Evolutionary conservation across 2,113 vertebrate species (phyloP).

Genomic region (Rhegmatorhina hoffmannsi): DNA sequence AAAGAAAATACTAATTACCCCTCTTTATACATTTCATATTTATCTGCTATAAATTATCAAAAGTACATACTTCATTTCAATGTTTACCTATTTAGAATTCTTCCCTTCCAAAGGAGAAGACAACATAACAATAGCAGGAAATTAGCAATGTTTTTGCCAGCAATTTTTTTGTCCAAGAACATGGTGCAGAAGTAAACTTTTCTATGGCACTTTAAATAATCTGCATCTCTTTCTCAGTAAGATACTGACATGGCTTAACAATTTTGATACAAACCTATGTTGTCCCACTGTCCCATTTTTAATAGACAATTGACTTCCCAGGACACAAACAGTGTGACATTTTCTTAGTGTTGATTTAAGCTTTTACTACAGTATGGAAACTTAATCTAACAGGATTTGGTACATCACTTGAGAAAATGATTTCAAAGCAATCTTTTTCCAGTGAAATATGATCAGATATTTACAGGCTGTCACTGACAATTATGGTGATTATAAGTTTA

Average conservation of each 20-base stretch:
- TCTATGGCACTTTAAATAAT: neutral
- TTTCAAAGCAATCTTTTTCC: neutral
- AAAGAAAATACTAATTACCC: neutral
- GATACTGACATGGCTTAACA: neutral
- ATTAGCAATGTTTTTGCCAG: neutral
- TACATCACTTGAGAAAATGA: neutral
- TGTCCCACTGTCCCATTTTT: neutral
- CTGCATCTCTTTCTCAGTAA: neutral
- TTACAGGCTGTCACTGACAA: neutral
- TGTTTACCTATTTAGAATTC: neutral
- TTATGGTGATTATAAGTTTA: neutral
- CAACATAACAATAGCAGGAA: neutral
- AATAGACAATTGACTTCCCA: neutral
- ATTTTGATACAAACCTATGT: neutral
- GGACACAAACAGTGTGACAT: neutral
- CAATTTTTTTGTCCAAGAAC: neutral
- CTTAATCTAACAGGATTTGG: neutral
- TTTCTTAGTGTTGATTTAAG: neutral
- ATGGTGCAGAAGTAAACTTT: neutral
- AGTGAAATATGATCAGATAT: neutral
- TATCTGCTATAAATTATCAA: neutral
- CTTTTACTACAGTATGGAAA: neutral
- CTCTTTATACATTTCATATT: neutral
- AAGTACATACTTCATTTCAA: neutral
- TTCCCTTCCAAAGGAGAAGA: neutral